Conservation (phyloP, 2,888 invertebrate species). For the Mythimna lalbum region DNA sequence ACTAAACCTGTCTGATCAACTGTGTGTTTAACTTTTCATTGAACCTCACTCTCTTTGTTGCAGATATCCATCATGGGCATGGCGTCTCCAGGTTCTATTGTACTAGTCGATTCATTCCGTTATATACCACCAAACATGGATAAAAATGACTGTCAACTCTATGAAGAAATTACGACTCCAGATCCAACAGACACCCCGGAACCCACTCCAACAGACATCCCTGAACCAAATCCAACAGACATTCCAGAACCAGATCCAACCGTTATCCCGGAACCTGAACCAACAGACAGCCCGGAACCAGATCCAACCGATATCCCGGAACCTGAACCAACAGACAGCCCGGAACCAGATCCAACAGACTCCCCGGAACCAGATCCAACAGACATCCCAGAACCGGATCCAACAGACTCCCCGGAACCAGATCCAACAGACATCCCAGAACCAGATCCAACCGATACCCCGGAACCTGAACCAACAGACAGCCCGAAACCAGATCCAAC, state of each 20-base stretch:
- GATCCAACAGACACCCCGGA: background rate
- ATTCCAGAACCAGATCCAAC: background rate
- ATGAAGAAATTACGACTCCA: conserved; percentile 54
- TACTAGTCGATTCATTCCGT: conserved; percentile 77
- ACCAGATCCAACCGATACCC: background rate
- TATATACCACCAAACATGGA: conserved; percentile 68
- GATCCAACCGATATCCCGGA: background rate
- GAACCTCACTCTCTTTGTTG: conserved; percentile 57
- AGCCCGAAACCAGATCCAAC: background rate
- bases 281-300: background rate
- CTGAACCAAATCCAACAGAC: background rate
- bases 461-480: background rate
- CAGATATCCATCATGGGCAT: conserved; percentile 76
- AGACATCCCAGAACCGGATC: background rate
- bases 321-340: background rate
- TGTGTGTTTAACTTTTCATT: background rate
- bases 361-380: background rate
- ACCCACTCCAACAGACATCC: background rate
- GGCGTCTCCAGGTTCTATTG: conserved; percentile 61
- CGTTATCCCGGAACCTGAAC: background rate
- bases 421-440: background rate
- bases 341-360: background rate
- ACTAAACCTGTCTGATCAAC: background rate
- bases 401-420: background rate
- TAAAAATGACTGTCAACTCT: conserved; percentile 70